Base-by-base conservation (phyloP, 2,888 invertebrate genomes). In the Melipona bicolor region DNA sequence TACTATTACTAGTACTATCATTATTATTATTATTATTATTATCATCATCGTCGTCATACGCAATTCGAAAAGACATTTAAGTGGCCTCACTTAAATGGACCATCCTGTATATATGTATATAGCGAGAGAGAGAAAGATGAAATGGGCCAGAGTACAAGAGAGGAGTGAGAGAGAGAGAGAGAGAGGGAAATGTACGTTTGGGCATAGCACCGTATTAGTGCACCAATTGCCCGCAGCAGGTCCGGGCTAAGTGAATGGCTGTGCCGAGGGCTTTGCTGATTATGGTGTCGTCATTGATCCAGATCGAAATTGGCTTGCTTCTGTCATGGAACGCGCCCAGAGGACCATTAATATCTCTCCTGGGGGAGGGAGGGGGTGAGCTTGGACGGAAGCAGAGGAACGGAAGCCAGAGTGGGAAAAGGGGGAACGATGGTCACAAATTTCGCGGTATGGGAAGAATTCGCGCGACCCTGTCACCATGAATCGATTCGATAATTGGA, bases 251-350 rank as follows among this genome's bases (percentile, higher is more conserved):
- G 91, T 92, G 90, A 92, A 92, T 91, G 88, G 91, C 87, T 88
- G 88, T 89, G 74, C 85, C 81, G 90, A 90, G 91, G 88, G 91
- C 91, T 92, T 91, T 89, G 88, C 91, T 91, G 91, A 93, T 92
- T 91, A 91, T 91, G 91, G 89, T 89, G 90, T 85, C 90, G 91
- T 87, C 92, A 91, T 92, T 91, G 93, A 93, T 92, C 90, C 89
- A 85, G 88, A 90, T 90, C 90, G 90, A 92, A 92, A 92, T 92
- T 92, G 91, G 91, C 91, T 88, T 88, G 88, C 81, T 88, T 87
- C 85, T 91, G 92, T 91, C 91, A 90, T 87, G 90, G 87, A 90
- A 89, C 89, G 88, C 87, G 88, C 90, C 87, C 84, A 83, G 87
- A 92, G 91, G 89, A 91, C 89, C 91, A 91, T 92, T 91, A 91